Evolutionary conservation across 2,113 vertebrate genomes (phyloP), one percentile per base, ranked within the genome.

Genomic region (Suncus etruscus): DNA sequence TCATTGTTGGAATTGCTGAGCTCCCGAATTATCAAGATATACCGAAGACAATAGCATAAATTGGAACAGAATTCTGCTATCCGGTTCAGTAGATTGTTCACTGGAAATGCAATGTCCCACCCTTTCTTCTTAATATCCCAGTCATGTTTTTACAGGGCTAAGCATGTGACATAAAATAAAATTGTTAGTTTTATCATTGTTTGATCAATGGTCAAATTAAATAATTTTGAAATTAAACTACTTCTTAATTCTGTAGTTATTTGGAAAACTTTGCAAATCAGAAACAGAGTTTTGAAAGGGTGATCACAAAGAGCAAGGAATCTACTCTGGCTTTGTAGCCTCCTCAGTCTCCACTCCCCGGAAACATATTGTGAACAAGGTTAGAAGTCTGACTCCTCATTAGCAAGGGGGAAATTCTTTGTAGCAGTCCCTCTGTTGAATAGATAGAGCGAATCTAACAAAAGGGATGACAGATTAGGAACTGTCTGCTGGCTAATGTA

Each of bases 401-500:
- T 97, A 96, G 94, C 80, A 39, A 95, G 82, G 51, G 39, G 72
- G 61, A 92, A 91, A 65, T 93, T 3, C 94, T 81, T 96, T 90
- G 65, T 74, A 94, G 91, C 61, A 93, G 48, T 83, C 58, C 72
- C 91, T 96, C 85, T 94, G 63, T 96, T 97, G 96, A 95, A 89
- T 77, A 97, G 92, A 93, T 91, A 95, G 86, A 86, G 69, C 95
- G 90, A 86, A 90, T 97, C 94, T 96, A 96, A 97, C 96, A 96
- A 96, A 97, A 96, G 93, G 81, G 89, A 97, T 95, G 96, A 97
- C 81, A 93, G 94, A 96, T 97, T 96, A 96, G 96, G 91, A 94
- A 90, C 95, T 97, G 92, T 95, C 96, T 96, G 27, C 89, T 96
- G 97, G 92, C 95, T 97, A 97, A 97, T 97, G 95, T 97, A 96